Evolutionary conservation across 1,140 invertebrate genomes (phyloP).

Genomic region (Megalopta genalis): DNA sequence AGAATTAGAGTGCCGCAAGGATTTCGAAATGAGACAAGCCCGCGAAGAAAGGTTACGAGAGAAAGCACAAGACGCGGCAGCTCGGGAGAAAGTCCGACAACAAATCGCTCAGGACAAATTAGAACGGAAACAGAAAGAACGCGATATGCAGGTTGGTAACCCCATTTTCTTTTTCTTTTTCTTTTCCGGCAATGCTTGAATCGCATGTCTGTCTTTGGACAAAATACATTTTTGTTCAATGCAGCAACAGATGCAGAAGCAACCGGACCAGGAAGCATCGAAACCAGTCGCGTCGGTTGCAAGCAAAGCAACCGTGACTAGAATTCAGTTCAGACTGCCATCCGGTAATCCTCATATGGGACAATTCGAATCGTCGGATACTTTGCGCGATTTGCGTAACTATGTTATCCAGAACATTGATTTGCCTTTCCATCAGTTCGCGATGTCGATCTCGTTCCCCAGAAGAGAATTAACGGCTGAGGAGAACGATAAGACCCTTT

Average conservation of each 20-base stretch:
- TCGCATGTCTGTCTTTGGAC: slow-evolving; percentile 8
- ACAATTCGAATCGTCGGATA: slow-evolving; percentile 82
- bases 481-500: slow-evolving; percentile 83
- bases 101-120: slow-evolving; percentile 89
- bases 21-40: slow-evolving; percentile 86
- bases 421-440: slow-evolving; percentile 82
- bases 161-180: neutral
- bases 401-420: slow-evolving; percentile 82
- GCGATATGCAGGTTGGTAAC: slow-evolving; percentile 60
- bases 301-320: slow-evolving; percentile 76
- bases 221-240: slow-evolving; percentile 40
- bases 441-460: slow-evolving; percentile 90
- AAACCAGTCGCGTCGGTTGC: slow-evolving; percentile 55
- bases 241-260: slow-evolving; percentile 52
- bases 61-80: slow-evolving; percentile 84
- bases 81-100: slow-evolving; percentile 85
- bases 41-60: slow-evolving; percentile 86
- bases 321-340: slow-evolving; percentile 91
- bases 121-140: slow-evolving; percentile 79
- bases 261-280: slow-evolving; percentile 53
- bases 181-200: neutral
- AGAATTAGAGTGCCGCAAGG: slow-evolving; percentile 87
- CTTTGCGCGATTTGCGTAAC: slow-evolving; percentile 81
- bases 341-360: slow-evolving; percentile 86
- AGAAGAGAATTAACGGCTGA: slow-evolving; percentile 85